Percentiles rank a stretch among this genome's conserved stretches.
Evolutionary conservation across 1,140 invertebrate species (phyloP).

Genomic region (Drosophila malerkotliana): DNA sequence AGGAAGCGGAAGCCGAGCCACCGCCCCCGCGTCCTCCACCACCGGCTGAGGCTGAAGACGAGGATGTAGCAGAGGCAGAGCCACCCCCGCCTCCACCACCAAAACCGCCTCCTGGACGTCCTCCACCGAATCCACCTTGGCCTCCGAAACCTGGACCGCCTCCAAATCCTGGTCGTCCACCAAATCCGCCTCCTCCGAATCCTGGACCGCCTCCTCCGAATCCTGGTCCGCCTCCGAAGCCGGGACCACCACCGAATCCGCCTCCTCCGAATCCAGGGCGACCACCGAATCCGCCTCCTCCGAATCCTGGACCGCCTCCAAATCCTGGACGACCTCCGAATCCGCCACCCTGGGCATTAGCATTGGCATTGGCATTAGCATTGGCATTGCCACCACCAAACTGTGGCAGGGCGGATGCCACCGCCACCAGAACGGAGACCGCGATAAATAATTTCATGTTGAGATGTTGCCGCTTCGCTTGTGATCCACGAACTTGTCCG

Average conservation of each 20-base stretch:
- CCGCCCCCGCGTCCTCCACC: slow-evolving; percentile 38
- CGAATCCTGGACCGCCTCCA: slow-evolving; percentile 31
- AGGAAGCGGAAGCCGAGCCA: slow-evolving; percentile 27
- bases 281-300: slow-evolving; percentile 16
- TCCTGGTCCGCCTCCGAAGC: slow-evolving; percentile 11
- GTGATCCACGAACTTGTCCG: slow-evolving; percentile 35
- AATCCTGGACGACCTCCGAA: slow-evolving; percentile 17
- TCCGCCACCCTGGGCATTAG: slow-evolving; percentile 24
- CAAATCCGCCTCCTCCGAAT: slow-evolving; percentile 25
- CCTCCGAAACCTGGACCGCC: slow-evolving; percentile 22
- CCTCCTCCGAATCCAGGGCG: slow-evolving; percentile 13
- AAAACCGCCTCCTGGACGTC: neutral
- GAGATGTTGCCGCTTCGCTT: slow-evolving; percentile 34
- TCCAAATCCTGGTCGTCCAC: slow-evolving; percentile 17
- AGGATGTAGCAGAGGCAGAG: slow-evolving; percentile 13
- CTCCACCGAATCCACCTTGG: too few relatives aligned
- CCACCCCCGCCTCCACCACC: slow-evolving; percentile 18
- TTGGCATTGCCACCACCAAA: slow-evolving; percentile 35
- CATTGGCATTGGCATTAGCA: slow-evolving; percentile 39
- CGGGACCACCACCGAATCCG: neutral
- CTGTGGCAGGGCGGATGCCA: slow-evolving; percentile 48
- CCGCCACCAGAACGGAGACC: slow-evolving; percentile 43
- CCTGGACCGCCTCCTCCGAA: slow-evolving; percentile 19
- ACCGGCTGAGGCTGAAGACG: slow-evolving; percentile 25
- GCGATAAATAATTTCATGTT: slow-evolving; percentile 60